Percentiles rank a stretch among this genome's conserved stretches.
Conservation (phyloP, 2,888 invertebrate genomes). For the Deroplatys truncata region DNA sequence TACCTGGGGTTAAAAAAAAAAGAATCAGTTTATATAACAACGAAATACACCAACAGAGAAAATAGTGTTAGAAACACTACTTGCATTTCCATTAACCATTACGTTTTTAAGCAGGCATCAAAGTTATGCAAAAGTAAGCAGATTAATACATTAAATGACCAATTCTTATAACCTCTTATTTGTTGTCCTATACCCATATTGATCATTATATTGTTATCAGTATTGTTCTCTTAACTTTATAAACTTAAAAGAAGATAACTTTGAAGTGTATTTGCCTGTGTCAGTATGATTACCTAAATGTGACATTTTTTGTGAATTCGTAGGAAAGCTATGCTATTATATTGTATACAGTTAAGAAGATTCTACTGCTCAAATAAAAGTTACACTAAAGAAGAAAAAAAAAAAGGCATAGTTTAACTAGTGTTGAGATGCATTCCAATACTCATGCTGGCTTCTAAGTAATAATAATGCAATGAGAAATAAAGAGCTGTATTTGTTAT, state of each 20-base stretch:
- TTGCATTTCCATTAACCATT: neutral
- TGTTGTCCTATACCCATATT: constrained; percentile 1
- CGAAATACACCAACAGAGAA: neutral
- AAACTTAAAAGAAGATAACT: neutral
- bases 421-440: neutral
- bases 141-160: neutral
- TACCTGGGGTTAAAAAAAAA: neutral
- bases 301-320: neutral
- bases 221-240: neutral
- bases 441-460: neutral
- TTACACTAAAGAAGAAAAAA: neutral
- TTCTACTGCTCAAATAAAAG: neutral
- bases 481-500: neutral
- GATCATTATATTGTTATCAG: neutral
- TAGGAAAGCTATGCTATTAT: neutral
- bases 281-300: neutral
- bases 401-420: neutral
- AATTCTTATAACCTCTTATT: neutral
- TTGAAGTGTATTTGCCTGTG: neutral
- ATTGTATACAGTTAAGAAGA: neutral
- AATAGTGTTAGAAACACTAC: neutral
- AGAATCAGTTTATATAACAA: neutral
- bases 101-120: neutral
- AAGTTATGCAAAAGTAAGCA: neutral
- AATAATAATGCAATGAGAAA: neutral